Conservation (phyloP, 2,888 invertebrate genomes). For the Parnassius orleans region DNA sequence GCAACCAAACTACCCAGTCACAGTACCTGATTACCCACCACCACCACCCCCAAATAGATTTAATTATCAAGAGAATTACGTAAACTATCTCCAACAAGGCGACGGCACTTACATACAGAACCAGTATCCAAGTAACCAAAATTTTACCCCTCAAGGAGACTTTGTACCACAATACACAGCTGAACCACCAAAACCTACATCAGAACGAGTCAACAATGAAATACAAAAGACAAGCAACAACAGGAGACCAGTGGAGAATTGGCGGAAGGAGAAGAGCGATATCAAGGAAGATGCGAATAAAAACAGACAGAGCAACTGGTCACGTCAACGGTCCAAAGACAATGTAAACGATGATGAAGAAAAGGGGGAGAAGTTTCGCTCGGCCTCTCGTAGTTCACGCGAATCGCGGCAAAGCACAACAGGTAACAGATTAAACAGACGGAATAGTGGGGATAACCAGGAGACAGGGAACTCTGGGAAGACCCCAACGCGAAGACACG, state of each 20-base stretch:
- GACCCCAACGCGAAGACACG: slow-evolving; percentile 55
- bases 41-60: slow-evolving; percentile 46
- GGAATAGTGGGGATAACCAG: slow-evolving; percentile 52
- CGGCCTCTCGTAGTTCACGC: slow-evolving; percentile 38
- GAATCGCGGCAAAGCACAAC: slow-evolving; percentile 46
- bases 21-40: slow-evolving; percentile 58
- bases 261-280: slow-evolving; percentile 61
- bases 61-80: slow-evolving; percentile 45
- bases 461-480: slow-evolving; percentile 36
- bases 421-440: slow-evolving; percentile 40
- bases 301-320: slow-evolving; percentile 59
- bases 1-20: slow-evolving; percentile 36
- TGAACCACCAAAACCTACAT: slow-evolving; percentile 32
- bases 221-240: slow-evolving; percentile 49
- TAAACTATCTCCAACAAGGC: slow-evolving; percentile 66
- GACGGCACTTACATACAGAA: slow-evolving; percentile 69
- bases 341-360: slow-evolving; percentile 56
- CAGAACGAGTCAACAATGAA: slow-evolving; percentile 62
- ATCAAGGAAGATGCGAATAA: slow-evolving; percentile 52
- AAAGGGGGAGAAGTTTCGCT: slow-evolving; percentile 37
- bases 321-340: slow-evolving; percentile 59
- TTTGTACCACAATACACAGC: slow-evolving; percentile 41
- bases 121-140: slow-evolving; percentile 47
- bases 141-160: slow-evolving; percentile 54
- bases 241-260: slow-evolving; percentile 60